Base-by-base conservation (phyloP, 2,888 invertebrate genomes). In the Dryomyza anilis region DNA sequence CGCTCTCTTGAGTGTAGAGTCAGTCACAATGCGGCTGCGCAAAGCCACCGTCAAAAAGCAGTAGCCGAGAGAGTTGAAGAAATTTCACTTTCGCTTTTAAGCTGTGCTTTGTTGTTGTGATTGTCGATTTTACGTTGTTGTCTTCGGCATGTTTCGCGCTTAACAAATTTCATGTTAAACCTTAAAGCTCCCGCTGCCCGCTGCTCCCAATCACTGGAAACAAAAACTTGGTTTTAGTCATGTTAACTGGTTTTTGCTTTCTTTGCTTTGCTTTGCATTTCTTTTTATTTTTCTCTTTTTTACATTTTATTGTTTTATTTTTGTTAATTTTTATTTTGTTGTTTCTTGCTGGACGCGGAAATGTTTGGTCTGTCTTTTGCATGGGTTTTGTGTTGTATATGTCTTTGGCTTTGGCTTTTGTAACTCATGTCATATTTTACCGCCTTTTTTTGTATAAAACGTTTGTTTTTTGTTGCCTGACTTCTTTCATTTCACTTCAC, bases 21-120 rank as follows among this genome's bases (percentile, higher is more conserved):
- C 2, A 29, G 21, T 10, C 33, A 12, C 33, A 19, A 36, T 8
- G 21, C 8, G 25, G 27, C 10, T n/a, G 50, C n/a, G 7, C 48
- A 16, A 21, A 33, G 19, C 3, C 21, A 7, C 1, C 5, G n/a
- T 14, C 1, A 58, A 33, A 50, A 19, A 60, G 36, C 16, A 19
- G 19, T 14, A 43, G 55, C 5, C 8, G 30, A 30, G 5, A 25
- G 45, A 45, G 33, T 21, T 12, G 39, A 55, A 73, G 77, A 81
- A 81, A 79, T 82, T 82, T 82, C 81, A 82, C 82, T 82, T 82
- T 82, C 82, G 80, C 76, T 82, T 82, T 81, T 76, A 73, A 71
- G n/a, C n/a, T n/a, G n/a, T n/a, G n/a, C n/a, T n/a, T n/a, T n/a
- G n/a, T n/a, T n/a, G n/a, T n/a, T n/a, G 39, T 7, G 39, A n/a